Evolutionary conservation across 2,888 invertebrate genomes (phyloP), one percentile per base, ranked within the genome.

Genomic region (Spialia ferax): DNA sequence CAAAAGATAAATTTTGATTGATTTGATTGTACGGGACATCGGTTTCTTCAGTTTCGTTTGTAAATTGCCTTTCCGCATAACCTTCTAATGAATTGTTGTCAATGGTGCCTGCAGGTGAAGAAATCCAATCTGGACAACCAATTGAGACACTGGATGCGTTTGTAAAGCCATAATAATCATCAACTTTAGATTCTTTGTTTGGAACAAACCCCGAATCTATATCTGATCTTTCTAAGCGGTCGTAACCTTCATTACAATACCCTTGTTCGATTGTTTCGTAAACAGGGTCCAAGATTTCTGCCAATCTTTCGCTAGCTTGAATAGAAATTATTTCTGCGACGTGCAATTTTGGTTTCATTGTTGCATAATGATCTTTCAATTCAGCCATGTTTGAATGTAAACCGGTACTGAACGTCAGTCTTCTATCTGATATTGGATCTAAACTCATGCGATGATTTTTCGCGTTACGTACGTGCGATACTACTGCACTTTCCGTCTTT

Each of bases 261-360:
- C 85, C 86, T 69, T 81, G 82, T 63, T 87, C 83, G 68, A 93
- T 85, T 10, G 89, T 89, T 82, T 93, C 93, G 64, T 93, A 93
- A 1, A 89, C 83, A 13, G 93, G 93, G 63, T 93, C 93, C 68
- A 93, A 78, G 56, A 93, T 89, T 70, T 91, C 91, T 1, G 91
- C 92, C 23, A 93, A 76, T 71, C 86, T 78, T 79, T 93, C 93
- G 64, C 84, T 90, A 1, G 88, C 84, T 79, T 90, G 89, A 77
- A 93, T 88, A 0, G 93, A 92, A 75, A 91, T 88, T 57, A 92
- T 91, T 84, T 93, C 93, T 35, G 93, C 93, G 7, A 89, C 91
- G 68, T 93, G 92, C 62, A 91, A 67, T 68, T 87, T 88, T 0
- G 89, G 86, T 74, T 77, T 77, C 71, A 86, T 81, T 8, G 78